Base-by-base conservation (phyloP, 2,797 vertebrate species). In the Monodelphis domestica region DNA sequence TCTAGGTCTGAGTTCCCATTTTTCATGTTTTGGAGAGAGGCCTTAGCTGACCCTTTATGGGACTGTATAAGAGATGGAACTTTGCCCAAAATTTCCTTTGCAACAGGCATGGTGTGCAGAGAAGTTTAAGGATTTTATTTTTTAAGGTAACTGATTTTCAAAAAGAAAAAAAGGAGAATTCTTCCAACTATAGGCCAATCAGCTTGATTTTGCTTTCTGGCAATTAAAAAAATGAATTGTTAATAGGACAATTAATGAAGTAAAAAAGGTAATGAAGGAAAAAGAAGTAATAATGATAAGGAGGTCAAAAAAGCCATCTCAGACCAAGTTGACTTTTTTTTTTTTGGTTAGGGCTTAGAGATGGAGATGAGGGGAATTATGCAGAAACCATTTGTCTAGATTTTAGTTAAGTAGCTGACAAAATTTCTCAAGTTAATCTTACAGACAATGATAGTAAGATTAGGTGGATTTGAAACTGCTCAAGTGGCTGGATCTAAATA, bases 31-130 rank as follows among this genome's bases (percentile, higher is more conserved):
- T 45, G 38, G 70, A 84, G 70, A 21, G 0, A 4, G 93, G 87
- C 0, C 38, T 84, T 26, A 30, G 1, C 52, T 15, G 6, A 21
- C 21, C 0, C 0, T 0, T 4, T 26, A 26, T 10, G 63, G 63
- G 38, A 3, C 45, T 0, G 30, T 54, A n/a, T 0, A 0, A 28
- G 4, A 1, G 29, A 14, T 29, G 52, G 70, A 26, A 38, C 38
- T 45, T 17, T 11, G 7, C 26, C 38, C 1, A 70, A 1, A n/a
- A 78, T 78, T 78, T 45, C n/a, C n/a, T 24, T 38, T n/a, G 9
- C 38, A 78, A 45, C 38, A 78, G 21, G 29, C 17, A 78, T 26
- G 38, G 30, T 45, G 38, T 9, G 70, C 21, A 78, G 38, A 26
- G n/a, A 45, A 78, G 38, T 45, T 84, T 84, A 84, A 4, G 11